phyloP scores from a whole-genome alignment of 2,113 vertebrate genomes.

The Zapus hudsonius region DNA sequence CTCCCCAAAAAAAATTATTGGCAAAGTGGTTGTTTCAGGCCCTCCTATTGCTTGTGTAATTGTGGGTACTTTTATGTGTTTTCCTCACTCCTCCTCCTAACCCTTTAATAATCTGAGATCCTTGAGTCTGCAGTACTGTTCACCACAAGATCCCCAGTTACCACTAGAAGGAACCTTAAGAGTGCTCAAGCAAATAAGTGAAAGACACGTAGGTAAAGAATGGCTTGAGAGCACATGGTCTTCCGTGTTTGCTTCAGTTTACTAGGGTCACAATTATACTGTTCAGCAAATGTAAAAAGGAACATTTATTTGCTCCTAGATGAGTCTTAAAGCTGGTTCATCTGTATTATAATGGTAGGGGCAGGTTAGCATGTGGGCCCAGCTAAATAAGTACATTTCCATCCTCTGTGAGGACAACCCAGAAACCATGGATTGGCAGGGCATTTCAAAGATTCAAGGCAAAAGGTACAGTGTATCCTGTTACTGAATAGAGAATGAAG shows the following conservation, averaged over 20 bases:
- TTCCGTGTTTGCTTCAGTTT: not conserved
- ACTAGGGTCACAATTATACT: not conserved
- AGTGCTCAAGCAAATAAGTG: not conserved
- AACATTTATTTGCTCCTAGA: not conserved
- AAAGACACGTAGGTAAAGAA: not conserved
- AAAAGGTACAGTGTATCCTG: not conserved
- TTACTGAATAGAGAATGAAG: not conserved
- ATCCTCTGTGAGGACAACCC: not conserved
- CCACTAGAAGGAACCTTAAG: not conserved
- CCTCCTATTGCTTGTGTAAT: not conserved
- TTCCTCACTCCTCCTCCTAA: not conserved
- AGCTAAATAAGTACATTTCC: not conserved
- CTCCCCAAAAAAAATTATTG: not conserved
- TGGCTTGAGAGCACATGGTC: not conserved
- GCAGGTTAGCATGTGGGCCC: not conserved
- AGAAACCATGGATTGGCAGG: not conserved
- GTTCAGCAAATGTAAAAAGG: not conserved
- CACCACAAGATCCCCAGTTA: not conserved
- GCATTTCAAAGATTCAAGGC: slow-evolving; percentile 16
- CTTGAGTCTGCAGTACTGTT: not conserved
- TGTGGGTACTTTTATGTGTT: not conserved
- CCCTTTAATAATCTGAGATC: not conserved
- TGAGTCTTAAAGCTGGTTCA: not conserved
- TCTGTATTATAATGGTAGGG: not conserved
- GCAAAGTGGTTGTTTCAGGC: slow-evolving; percentile 6